Base-by-base conservation (phyloP, 2,797 vertebrate species). In the Mycteria americana region DNA sequence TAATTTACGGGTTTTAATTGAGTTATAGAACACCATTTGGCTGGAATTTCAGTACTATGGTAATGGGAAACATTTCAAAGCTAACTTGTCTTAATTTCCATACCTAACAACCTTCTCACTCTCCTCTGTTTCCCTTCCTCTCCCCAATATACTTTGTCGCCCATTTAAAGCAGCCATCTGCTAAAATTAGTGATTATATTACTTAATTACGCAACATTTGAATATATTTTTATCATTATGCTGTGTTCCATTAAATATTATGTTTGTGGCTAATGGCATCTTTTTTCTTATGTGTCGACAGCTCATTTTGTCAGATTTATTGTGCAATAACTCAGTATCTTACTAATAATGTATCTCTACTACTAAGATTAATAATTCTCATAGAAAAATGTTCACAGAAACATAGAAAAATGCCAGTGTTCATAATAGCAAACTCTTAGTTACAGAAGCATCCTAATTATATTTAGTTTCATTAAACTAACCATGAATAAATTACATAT, bases 251-350 rank as follows among this genome's bases (percentile, higher is more conserved):
- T 96, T 95, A 95, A 87, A 79, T 77, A 78, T 48, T 93, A 81
- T 95, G 60, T 90, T 97, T 97, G 78, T 85, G 27, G 78, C 33
- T 97, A 97, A 95, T 89, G 78, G 45, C 60, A 70, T 95, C 65
- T 87, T 92, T 93, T 95, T 96, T 89, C 82, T 88, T 88, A 67
- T n/a, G 23, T 72, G 77, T 89, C 0, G 7, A 89, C 63, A 81
- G 70, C 67, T 92, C 72, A 89, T 96, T 96, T 96, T 95, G 67
- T 91, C 89, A 94, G 76, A 95, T 95, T 94, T 96, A 96, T 94
- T 92, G 57, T 79, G 28, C 88, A 95, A 51, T 94, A 95, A 73
- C 45, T 96, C 76, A 43, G n/a, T 73, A 86, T 87, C 25, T 93
- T 91, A 85, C 73, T 82, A 92, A 89, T 94, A 95, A 94, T 85